Conservation (phyloP, 2,113 vertebrate species). For the Ascaphus truei region DNA sequence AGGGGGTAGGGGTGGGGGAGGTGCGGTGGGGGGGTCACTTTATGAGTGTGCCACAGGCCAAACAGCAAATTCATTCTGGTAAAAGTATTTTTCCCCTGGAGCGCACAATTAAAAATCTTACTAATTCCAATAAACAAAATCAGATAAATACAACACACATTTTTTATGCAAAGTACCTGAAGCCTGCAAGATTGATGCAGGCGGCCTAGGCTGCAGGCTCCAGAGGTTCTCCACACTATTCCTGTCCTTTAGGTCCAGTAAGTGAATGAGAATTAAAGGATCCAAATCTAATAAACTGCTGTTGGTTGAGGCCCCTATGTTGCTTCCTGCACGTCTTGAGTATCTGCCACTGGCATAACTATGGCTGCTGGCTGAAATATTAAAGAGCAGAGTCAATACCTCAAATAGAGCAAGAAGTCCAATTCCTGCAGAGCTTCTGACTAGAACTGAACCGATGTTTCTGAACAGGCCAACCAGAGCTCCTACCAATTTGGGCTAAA, state of each 20-base stretch:
- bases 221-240: conserved; percentile 87
- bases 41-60: too few species aligned
- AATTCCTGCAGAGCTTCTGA: too few species aligned
- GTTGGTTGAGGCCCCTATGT: conserved; percentile 59
- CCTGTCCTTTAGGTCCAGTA: conserved; percentile 91
- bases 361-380: conserved; percentile 38
- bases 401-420: too few species aligned
- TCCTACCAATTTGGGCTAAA: too few species aligned
- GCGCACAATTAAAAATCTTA: background rate
- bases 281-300: conserved; percentile 88
- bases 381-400: background rate
- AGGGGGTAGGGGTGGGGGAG: too few species aligned
- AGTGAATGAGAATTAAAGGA: conserved; percentile 90
- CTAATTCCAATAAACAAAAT: background rate
- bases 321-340: conserved; percentile 52
- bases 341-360: conserved; percentile 62
- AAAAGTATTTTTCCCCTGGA: too few species aligned
- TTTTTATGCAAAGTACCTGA: conserved; percentile 64
- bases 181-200: conserved; percentile 79
- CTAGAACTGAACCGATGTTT: too few species aligned
- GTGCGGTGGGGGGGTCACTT: too few species aligned
- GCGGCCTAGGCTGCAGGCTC: conserved; percentile 88
- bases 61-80: too few species aligned
- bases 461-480: too few species aligned
- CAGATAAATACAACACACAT: background rate